Base-by-base conservation (phyloP, 2,888 invertebrate species). In the Lasioglossum figueresi region DNA sequence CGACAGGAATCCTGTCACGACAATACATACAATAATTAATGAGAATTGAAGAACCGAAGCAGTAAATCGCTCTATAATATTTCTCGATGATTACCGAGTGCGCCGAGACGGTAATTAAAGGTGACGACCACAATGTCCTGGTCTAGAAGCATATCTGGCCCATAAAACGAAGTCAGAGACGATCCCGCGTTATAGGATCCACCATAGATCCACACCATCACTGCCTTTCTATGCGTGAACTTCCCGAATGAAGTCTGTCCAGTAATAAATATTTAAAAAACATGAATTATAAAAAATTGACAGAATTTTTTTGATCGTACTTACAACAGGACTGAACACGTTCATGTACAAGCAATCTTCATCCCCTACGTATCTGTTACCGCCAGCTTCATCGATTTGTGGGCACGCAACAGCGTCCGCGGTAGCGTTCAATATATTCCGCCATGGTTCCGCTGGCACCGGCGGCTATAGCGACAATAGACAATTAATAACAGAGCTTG, bases 1-100 rank as follows among this genome's bases (percentile, higher is more conserved):
- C 92, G 97, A 97, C 0, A 97, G 94, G 93, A 88, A 88, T 72
- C 88, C 88, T 84, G n/a, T n/a, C 1, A n/a, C 12, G 23, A 27
- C 14, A 27, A 12, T 27, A 27, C 27, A 12, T 27, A 27, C 27
- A 27, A 59, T 59, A 27, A 27, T 27, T 59, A 14, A 27, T 27
- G 16, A 59, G 1, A n/a, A 23, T 52, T 52, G 10, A 52, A n/a
- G n/a, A 10, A n/a, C 8, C 2, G 10, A 23, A 52, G 4, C 14
- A 16, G 4, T 59, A 16, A 27, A 14, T 27, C 27, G 14, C 4
- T 34, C 5, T 34, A n/a, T 37, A 27, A 37, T 31, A 63, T 63
- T 6, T 27, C 10, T 0, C 5, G 4, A 8, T 34, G 23, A n/a
- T 14, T 87, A 82, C 92, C 92, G 0, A 92, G 74, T 1, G 86